Conservation (phyloP, 1,140 invertebrate species). For the Drosophila murphyi region DNA sequence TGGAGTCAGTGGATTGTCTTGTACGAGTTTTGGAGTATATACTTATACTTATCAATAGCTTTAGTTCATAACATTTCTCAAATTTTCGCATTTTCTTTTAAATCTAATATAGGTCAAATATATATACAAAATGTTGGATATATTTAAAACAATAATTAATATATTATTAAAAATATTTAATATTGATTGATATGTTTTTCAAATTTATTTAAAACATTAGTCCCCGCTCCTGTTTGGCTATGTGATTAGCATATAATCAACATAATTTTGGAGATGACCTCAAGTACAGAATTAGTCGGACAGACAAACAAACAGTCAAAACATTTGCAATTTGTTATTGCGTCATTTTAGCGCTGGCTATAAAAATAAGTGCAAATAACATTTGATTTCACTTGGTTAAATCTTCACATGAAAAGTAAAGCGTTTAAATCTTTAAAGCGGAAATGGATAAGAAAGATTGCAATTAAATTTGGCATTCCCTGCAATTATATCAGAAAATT, state of each 20-base stretch:
- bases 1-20: conserved; percentile 6
- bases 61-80: neutral
- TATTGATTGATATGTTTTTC: too few relatives aligned
- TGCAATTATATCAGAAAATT: conserved; percentile 15
- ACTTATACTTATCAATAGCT: neutral
- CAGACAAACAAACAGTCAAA: too few relatives aligned
- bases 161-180: neutral
- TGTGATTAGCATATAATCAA: too few relatives aligned
- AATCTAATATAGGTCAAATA: neutral
- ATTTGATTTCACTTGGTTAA: neutral
- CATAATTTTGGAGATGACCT: too few relatives aligned
- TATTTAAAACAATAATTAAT: too few relatives aligned
- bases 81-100: neutral
- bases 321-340: neutral
- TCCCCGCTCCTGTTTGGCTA: too few relatives aligned
- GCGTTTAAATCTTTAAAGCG: conserved; percentile 7
- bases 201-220: too few relatives aligned
- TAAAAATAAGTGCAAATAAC: neutral
- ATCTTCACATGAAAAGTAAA: conserved; percentile 1
- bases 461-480: conserved; percentile 47
- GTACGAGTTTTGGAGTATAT: neutral
- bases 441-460: conserved; percentile 12
- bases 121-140: too few relatives aligned
- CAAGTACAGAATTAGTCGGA: too few relatives aligned
- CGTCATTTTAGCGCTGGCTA: neutral